Evolutionary conservation across 2,113 vertebrate genomes (phyloP), one percentile per base, ranked within the genome.

Genomic region (Tachysurus fulvidraco): DNA sequence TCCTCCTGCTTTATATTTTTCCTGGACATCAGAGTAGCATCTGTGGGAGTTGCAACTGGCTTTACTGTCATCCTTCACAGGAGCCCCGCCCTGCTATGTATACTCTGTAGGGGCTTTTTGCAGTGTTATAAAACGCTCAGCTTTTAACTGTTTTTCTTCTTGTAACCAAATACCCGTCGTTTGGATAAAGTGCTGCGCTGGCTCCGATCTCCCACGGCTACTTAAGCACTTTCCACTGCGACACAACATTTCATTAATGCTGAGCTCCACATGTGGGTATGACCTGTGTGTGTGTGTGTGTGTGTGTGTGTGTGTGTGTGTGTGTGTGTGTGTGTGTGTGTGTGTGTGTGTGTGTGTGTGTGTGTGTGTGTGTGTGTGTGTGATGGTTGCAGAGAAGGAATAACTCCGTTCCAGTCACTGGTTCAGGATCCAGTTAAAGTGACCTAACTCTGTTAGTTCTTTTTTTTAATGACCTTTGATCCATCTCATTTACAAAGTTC

Each of bases 141-240:
- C 59, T 88, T 86, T 87, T 73, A 46, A 83, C 46, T 67, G 23
- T 52, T 69, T 52, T 69, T 81, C 36, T 81, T 86, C 25, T 30
- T 17, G 23, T 52, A 84, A 79, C 52, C 74, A 78, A 77, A 83
- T 55, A 62, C 73, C 54, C 57, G 46, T 59, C 36, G 5, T 46
- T 77, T 12, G 55, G 59, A 28, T 64, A 78, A 67, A 83, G 81
- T 78, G 81, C 81, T 78, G 73, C 86, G 87, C 77, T 92, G 91
- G 91, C 90, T 88, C 88, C 89, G 90, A 28, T 69, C 86, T 88
- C 90, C 92, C 91, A 90, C 79, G 65, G 91, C 89, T 89, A 86
- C 91, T 93, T 94, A 92, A 93, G 91, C 89, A 89, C 83, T 88
- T 74, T 91, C 89, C 87, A 85, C 90, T 91, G 89, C 88, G 89